phyloP scores from a whole-genome alignment of 2,888 invertebrate genomes.

The Ophion slaviceki region DNA sequence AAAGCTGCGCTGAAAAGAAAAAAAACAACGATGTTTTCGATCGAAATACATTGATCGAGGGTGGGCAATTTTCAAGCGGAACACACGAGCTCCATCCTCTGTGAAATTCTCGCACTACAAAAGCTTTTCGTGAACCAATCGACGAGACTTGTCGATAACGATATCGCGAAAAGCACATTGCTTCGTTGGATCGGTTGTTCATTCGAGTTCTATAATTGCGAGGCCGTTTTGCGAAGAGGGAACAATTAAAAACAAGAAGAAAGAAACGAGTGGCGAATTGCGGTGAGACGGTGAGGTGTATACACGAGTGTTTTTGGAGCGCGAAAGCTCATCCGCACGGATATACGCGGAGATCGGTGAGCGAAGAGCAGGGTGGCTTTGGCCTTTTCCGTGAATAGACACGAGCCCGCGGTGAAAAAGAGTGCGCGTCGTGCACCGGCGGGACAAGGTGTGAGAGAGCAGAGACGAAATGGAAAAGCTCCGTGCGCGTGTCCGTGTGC shows the following conservation, averaged over 20 bases:
- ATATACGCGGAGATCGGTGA: background rate
- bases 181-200: too few relatives aligned
- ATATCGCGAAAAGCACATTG: too few relatives aligned
- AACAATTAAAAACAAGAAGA: background rate
- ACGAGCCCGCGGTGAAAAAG: background rate
- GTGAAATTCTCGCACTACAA: too few relatives aligned
- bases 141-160: too few relatives aligned
- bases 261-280: background rate
- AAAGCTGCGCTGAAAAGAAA: too few relatives aligned
- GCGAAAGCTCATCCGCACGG: background rate
- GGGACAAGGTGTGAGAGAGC: conserved; percentile 10
- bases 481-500: conserved; percentile 43
- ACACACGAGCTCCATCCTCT: too few relatives aligned
- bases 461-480: conserved; percentile 41
- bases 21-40: too few relatives aligned
- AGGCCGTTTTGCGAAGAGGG: too few relatives aligned
- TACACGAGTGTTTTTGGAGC: background rate
- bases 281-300: background rate
- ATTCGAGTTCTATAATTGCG: too few relatives aligned
- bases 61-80: too few relatives aligned
- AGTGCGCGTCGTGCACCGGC: background rate
- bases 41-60: too few relatives aligned
- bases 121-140: too few relatives aligned
- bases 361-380: background rate
- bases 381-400: background rate